These are phyloP conservation scores for Diabrotica virgifera DNA, from an alignment of 1,140 invertebrate genomes.

Conservation along the genomic window DNA sequence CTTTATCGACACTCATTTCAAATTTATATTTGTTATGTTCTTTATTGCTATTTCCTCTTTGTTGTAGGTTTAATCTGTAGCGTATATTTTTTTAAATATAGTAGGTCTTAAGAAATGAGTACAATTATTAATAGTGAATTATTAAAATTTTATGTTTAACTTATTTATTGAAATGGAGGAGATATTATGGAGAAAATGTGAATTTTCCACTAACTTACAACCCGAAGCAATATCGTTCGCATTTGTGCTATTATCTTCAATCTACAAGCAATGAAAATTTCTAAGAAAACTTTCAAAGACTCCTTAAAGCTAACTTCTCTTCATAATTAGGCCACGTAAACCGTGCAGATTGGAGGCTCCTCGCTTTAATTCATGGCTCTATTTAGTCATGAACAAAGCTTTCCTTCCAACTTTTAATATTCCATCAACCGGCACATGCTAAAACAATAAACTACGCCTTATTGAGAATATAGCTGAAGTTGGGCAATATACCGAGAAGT, in stretches of 20 bases:
- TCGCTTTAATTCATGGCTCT: neutral
- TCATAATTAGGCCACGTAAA: constrained; percentile 2
- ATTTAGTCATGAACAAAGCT: constrained; percentile 2
- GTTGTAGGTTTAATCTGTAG: no score
- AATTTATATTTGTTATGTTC: no score
- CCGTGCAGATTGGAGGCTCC: neutral
- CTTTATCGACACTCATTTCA: no score
- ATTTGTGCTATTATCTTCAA: constrained; percentile 2
- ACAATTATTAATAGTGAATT: no score
- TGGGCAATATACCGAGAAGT: constrained; percentile 1
- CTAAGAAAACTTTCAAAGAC: neutral
- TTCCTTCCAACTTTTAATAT: neutral
- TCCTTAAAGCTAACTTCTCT: neutral
- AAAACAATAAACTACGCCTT: constrained; percentile 2
- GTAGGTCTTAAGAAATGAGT: no score
- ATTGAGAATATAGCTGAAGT: constrained; percentile 2
- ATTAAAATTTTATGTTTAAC: no score
- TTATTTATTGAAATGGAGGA: no score
- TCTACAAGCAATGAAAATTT: constrained; percentile 3
- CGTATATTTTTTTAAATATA: no score
- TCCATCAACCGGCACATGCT: constrained; percentile 1
- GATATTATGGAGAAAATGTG: neutral
- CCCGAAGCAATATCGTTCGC: neutral
- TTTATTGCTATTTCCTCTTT: no score
- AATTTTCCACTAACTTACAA: neutral